phyloP scores from a whole-genome alignment of 2,888 invertebrate species.

The Itoplectis maculator region DNA sequence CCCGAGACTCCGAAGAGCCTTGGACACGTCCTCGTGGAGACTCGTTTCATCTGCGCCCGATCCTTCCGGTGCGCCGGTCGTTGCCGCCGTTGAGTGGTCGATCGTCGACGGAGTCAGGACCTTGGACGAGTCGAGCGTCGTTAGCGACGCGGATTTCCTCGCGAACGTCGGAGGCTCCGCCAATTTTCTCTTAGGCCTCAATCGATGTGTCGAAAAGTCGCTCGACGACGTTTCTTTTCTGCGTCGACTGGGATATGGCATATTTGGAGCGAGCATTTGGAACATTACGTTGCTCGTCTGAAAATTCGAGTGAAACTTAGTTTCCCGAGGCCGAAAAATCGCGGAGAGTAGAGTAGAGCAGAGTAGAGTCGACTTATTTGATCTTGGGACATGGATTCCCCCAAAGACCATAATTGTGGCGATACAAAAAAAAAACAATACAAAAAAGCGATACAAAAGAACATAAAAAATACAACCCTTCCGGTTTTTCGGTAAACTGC shows the following conservation, averaged over 20 bases:
- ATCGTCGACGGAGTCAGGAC: neutral
- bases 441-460: too few relatives aligned
- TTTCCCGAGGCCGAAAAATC: neutral
- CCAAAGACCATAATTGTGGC: too few relatives aligned
- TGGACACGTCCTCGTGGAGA: constrained; percentile 25
- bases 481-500: constrained; percentile 67
- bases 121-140: neutral
- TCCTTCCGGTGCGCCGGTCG: neutral
- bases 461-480: constrained; percentile 60
- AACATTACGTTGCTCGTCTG: constrained; percentile 63
- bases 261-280: constrained; percentile 67
- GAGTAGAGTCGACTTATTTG: too few relatives aligned
- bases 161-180: constrained; percentile 52
- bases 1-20: neutral
- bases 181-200: constrained; percentile 48
- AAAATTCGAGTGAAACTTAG: neutral
- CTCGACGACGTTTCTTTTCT: constrained; percentile 52
- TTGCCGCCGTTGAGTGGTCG: neutral
- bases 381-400: too few relatives aligned
- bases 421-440: too few relatives aligned
- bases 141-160: neutral
- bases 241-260: constrained; percentile 58
- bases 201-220: constrained; percentile 11
- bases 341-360: too few relatives aligned
- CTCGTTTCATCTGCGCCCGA: neutral